A percentile compares a stretch with the other conserved stretches of the same genome.
These are phyloP conservation scores for Mastomys natalensis DNA, from an alignment of 2,113 vertebrate genomes.

Conservation along the genomic window DNA sequence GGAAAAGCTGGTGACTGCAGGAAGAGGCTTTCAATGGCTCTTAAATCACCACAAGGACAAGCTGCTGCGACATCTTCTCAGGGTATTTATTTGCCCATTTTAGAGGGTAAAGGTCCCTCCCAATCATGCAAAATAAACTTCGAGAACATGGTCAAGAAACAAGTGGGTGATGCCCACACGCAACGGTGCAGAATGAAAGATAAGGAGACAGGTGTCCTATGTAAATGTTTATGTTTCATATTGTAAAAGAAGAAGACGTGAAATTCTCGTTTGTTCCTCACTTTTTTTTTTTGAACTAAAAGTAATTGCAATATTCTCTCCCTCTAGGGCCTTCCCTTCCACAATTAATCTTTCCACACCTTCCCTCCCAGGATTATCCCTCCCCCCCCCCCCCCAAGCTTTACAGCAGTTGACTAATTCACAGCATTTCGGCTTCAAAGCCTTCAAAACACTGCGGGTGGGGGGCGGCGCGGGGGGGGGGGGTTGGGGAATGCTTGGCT, in stretches of 20 bases:
- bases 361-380: slow-evolving; percentile 59
- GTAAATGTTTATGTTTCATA: slow-evolving; percentile 32
- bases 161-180: background rate
- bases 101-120: background rate
- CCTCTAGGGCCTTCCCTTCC: slow-evolving; percentile 60
- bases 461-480: too few species aligned
- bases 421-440: slow-evolving; percentile 23
- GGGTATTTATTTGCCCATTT: slow-evolving; percentile 52
- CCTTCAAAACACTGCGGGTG: slow-evolving; percentile 62
- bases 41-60: slow-evolving; percentile 52
- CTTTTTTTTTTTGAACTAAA: slow-evolving; percentile 32
- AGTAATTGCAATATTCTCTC: slow-evolving; percentile 63
- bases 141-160: slow-evolving; percentile 43
- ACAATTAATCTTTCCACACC: slow-evolving; percentile 64
- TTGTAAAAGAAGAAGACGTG: slow-evolving; percentile 52
- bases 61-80: background rate
- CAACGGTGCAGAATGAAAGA: background rate
- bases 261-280: slow-evolving; percentile 31
- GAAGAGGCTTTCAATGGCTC: slow-evolving; percentile 6
- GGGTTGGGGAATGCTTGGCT: background rate
- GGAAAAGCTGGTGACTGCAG: slow-evolving; percentile 27
- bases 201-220: slow-evolving; percentile 19
- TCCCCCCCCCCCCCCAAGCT: background rate
- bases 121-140: slow-evolving; percentile 39
- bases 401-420: slow-evolving; percentile 56